These are phyloP conservation scores for Oligia strigilis DNA, from an alignment of 2,888 invertebrate species.

Conservation along the genomic window DNA sequence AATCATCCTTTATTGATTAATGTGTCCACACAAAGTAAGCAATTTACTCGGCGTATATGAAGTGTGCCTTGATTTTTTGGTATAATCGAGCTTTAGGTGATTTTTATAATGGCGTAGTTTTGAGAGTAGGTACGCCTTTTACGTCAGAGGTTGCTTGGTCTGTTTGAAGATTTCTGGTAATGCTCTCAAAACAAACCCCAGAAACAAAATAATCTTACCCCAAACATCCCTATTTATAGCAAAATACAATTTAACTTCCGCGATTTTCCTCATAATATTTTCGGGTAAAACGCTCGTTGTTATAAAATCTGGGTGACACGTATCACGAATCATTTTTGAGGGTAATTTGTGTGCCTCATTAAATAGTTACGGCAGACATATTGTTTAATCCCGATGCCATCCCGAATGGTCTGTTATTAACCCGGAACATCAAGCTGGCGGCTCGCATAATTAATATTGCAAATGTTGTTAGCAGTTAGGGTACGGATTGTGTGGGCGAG, in stretches of 20 bases:
- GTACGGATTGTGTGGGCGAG: constrained; percentile 68
- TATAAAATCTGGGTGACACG: constrained; percentile 43
- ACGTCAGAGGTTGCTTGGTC: neutral
- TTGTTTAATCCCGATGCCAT: constrained; percentile 83
- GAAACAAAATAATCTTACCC: neutral
- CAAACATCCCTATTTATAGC: constrained; percentile 10
- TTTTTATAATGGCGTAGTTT: constrained; percentile 6
- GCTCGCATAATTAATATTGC: constrained; percentile 88
- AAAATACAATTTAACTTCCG: constrained; percentile 38
- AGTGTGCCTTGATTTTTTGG: constrained; percentile 79
- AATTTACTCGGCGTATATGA: constrained; percentile 83
- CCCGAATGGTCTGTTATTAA: constrained; percentile 83
- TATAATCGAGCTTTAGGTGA: constrained; percentile 31
- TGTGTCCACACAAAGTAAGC: constrained; percentile 86
- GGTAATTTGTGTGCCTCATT: constrained; percentile 74
- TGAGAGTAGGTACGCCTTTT: neutral
- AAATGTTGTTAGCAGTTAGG: constrained; percentile 88
- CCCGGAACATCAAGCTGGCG: constrained; percentile 78
- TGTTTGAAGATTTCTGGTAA: neutral
- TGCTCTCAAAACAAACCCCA: neutral
- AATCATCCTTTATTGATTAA: constrained; percentile 90
- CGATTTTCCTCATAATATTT: constrained; percentile 29
- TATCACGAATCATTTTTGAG: constrained; percentile 69
- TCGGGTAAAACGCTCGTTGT: constrained; percentile 18
- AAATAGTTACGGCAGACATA: constrained; percentile 81